Evolutionary conservation across 2,113 vertebrate species (phyloP), one percentile per base, ranked within the genome.

Genomic region (Vidua macroura): DNA sequence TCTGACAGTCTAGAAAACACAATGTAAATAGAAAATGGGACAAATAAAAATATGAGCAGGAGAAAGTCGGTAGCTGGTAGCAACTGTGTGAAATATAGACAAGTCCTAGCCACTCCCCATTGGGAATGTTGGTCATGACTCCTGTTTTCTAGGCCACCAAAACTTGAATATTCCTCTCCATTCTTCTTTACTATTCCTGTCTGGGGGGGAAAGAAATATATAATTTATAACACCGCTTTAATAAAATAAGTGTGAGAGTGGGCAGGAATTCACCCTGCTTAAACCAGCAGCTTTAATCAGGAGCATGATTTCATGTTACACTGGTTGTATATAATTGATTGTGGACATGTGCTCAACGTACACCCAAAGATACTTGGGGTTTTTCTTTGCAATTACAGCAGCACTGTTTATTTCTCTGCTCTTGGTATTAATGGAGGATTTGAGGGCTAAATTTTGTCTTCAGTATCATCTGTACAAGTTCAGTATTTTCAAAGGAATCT

Each of bases 151-250:
- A 70, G 56, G 13, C 30, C 24, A 49, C n/a, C 18, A 49, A 44
- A 87, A 44, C 8, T 51, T 33, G 64, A 46, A 5, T 2, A 15
- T 79, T 74, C 16, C 23, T 62, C 21, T 74, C 7, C 52, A 1
- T 27, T 75, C 7, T 49, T 83, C 27, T 69, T 68, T 48, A 10
- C 79, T 76, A n/a, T 27, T 83, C 18, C 15, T 73, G 1, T 55
- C 72, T 46, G 22, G 10, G 6, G 5, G 6, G 3, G 10, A 6
- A 39, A 43, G 13, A 63, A 58, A 81, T 81, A 39, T 39, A 19
- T 1, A 6, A 19, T 69, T 75, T 7, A 2, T 68, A 31, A 28
- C 5, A 22, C 6, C 0, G 0, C 15, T 85, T 70, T 11, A 69
- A 23, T 78, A 39, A 70, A 81, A 18, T 56, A 69, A 56, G 8